Evolutionary conservation across 2,113 vertebrate genomes (phyloP).

Genomic region (Tylochromis polylepis): DNA sequence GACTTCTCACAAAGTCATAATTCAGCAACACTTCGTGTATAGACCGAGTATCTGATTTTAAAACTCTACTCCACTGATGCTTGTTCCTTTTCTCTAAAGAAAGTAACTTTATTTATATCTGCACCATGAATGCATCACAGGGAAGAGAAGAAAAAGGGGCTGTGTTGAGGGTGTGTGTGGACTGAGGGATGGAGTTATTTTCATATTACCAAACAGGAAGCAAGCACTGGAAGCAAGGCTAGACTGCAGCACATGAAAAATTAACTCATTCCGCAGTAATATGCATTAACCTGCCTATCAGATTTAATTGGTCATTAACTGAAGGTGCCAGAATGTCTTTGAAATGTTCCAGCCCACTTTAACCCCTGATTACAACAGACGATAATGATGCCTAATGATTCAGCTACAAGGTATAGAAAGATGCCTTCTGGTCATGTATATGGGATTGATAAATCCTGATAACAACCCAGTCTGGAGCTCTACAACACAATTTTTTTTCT

Average conservation of each 20-base stretch:
- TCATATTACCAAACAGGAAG: neutral
- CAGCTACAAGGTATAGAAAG: neutral
- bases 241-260: neutral
- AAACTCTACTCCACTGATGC: neutral
- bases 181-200: neutral
- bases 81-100: neutral
- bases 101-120: neutral
- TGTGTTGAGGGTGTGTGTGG: neutral
- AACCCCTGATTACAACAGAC: neutral
- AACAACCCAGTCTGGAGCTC: neutral
- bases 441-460: neutral
- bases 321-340: neutral
- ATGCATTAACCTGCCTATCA: neutral
- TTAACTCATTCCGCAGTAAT: neutral
- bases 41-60: neutral
- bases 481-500: neutral
- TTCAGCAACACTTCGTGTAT: neutral
- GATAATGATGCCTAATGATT: neutral
- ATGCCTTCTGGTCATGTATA: neutral
- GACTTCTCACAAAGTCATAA: neutral
- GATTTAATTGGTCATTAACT: neutral
- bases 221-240: neutral
- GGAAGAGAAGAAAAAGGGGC: neutral
- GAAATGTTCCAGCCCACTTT: neutral
- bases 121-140: neutral